Percentiles rank a stretch among this genome's conserved stretches.
Evolutionary conservation across 2,797 vertebrate genomes (phyloP).

Genomic region (Halcyon badia): DNA sequence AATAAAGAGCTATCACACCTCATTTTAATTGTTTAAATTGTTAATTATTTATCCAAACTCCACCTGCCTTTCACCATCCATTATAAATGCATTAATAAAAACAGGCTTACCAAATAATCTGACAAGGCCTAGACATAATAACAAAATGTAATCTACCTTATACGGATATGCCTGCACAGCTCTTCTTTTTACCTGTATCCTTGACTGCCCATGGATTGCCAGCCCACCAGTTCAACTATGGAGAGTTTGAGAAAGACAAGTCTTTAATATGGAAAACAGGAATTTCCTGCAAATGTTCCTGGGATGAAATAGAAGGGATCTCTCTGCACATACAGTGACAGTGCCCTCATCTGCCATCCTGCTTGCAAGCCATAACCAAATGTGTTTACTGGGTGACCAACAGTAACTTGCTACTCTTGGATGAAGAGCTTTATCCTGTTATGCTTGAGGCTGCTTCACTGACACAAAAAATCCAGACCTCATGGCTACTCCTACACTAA

Average conservation of each 20-base stretch:
- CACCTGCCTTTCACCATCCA: not conserved
- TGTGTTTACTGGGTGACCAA: not conserved
- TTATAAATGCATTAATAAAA: not conserved
- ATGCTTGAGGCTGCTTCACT: not conserved
- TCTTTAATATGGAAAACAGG: not conserved
- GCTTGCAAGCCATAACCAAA: not conserved
- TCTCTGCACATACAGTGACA: not conserved
- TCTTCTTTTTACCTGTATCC: not conserved
- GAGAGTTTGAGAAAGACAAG: not conserved
- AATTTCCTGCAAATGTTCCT: not conserved
- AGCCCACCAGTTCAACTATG: not conserved
- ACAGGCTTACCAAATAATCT: not conserved
- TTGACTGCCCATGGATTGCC: not conserved
- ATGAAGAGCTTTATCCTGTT: not conserved
- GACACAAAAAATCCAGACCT: not conserved
- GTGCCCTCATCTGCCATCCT: not conserved
- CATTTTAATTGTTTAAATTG: not conserved
- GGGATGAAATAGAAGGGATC: not conserved
- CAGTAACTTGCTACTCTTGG: not conserved
- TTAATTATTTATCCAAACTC: not conserved
- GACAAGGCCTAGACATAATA: not conserved
- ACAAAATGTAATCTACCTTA: not conserved
- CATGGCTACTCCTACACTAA: accelerated
- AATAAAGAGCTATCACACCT: not conserved
- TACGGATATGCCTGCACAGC: not conserved